A percentile compares a stretch with the other conserved stretches of the same genome.
These are phyloP conservation scores for Argyrosomus regius DNA, from an alignment of 2,797 vertebrate genomes.

Conservation along the genomic window DNA sequence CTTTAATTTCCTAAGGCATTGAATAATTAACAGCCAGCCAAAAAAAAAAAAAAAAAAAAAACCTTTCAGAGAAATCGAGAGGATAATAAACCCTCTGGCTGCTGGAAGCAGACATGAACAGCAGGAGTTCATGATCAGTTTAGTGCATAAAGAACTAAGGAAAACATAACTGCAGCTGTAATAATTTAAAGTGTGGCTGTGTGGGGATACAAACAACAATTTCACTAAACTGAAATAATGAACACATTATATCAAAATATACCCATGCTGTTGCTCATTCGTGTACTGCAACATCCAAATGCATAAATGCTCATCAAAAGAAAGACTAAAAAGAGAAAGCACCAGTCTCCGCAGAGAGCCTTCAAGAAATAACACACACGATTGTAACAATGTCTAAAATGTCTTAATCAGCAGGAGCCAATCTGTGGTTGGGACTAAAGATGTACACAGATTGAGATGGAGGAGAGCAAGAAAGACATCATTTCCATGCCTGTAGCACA, in stretches of 20 bases:
- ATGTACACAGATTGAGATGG: constrained; percentile 34
- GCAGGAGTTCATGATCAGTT: constrained; percentile 48
- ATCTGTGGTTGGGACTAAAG: constrained; percentile 21
- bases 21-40: constrained; percentile 59
- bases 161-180: constrained; percentile 50
- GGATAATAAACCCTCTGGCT: constrained; percentile 52
- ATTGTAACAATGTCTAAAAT: not conserved
- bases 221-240: not conserved
- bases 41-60: constrained; percentile 59
- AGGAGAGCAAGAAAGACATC: constrained; percentile 31
- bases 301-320: not conserved
- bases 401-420: constrained; percentile 37
- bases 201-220: not conserved
- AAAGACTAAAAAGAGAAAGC: not conserved
- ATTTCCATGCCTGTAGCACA: constrained; percentile 54
- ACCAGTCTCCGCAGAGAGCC: not conserved
- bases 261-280: not conserved
- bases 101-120: constrained; percentile 47
- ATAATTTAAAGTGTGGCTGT: not conserved
- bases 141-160: constrained; percentile 29
- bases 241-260: not conserved
- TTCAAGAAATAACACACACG: not conserved
- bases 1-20: constrained; percentile 53
- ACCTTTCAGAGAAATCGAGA: constrained; percentile 55
- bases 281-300: not conserved